These are phyloP conservation scores for Aphelocoma californica DNA, from an alignment of 2,797 vertebrate genomes.

Conservation along the genomic window DNA sequence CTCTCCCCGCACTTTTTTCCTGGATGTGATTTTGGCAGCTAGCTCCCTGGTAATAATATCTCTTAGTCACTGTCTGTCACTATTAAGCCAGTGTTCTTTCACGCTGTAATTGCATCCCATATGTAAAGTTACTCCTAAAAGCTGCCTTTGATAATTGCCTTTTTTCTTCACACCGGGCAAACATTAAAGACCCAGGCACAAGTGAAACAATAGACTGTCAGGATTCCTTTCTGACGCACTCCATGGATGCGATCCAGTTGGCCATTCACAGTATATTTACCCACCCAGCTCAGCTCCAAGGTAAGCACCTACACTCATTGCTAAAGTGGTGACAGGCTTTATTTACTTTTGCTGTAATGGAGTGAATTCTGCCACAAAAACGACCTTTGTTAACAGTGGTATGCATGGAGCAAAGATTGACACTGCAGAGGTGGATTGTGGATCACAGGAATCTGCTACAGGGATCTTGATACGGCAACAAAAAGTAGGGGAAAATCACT, in stretches of 20 bases:
- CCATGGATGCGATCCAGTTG: constrained; percentile 58
- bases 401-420: neutral
- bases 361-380: constrained; percentile 39
- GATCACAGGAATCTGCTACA: neutral
- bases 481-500: neutral
- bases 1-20: neutral
- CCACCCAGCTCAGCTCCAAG: constrained; percentile 56
- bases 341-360: constrained; percentile 55
- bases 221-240: constrained; percentile 44
- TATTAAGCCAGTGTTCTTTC: constrained; percentile 43
- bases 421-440: neutral
- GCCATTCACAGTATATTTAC: constrained; percentile 58
- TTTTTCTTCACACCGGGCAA: constrained; percentile 10
- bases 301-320: constrained; percentile 54
- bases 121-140: constrained; percentile 31
- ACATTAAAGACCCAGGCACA: constrained; percentile 13
- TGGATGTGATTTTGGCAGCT: constrained; percentile 37
- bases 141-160: constrained; percentile 28
- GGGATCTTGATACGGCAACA: neutral
- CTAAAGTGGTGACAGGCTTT: constrained; percentile 57
- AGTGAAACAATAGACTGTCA: constrained; percentile 57
- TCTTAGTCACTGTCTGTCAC: constrained; percentile 60
- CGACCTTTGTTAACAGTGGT: neutral
- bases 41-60: constrained; percentile 39
- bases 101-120: neutral